These are phyloP conservation scores for Mesocentrotus franciscanus DNA, from an alignment of 53 echinoderm and acorn worm genomes.

Conservation along the genomic window DNA sequence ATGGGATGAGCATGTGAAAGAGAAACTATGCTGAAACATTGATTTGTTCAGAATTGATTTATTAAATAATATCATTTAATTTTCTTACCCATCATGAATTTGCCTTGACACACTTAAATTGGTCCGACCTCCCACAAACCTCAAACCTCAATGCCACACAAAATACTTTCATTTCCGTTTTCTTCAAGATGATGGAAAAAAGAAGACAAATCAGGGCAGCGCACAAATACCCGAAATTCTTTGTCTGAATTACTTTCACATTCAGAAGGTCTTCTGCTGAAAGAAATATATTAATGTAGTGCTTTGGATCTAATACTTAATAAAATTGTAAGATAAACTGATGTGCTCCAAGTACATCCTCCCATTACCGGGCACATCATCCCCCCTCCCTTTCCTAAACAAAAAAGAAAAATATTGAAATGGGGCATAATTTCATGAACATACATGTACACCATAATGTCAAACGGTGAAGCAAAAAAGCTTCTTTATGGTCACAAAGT, in stretches of 20 bases:
- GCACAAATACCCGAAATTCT: neutral
- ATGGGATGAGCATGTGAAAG: neutral
- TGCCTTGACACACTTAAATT: neutral
- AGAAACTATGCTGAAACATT: neutral
- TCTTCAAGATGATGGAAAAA: neutral
- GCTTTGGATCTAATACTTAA: too few relatives aligned
- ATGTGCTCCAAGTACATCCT: too few relatives aligned
- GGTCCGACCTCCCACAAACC: neutral
- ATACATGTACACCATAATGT: too few relatives aligned
- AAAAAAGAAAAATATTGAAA: neutral
- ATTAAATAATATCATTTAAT: too few relatives aligned
- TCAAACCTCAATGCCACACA: neutral
- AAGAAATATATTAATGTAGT: too few relatives aligned
- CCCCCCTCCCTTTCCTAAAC: too few relatives aligned
- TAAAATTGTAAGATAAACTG: too few relatives aligned
- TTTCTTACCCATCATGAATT: neutral
- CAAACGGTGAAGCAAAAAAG: too few relatives aligned
- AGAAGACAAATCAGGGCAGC: neutral
- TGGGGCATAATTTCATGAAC: too few relatives aligned
- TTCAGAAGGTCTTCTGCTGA: neutral
- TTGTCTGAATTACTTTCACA: conserved; percentile 8
- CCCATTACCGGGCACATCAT: too few relatives aligned
- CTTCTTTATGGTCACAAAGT: too few relatives aligned
- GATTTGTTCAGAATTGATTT: neutral
- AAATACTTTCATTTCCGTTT: conserved; percentile 6